These are phyloP conservation scores for Corythaixoides concolor DNA, from an alignment of 2,113 vertebrate species.

Conservation along the genomic window DNA sequence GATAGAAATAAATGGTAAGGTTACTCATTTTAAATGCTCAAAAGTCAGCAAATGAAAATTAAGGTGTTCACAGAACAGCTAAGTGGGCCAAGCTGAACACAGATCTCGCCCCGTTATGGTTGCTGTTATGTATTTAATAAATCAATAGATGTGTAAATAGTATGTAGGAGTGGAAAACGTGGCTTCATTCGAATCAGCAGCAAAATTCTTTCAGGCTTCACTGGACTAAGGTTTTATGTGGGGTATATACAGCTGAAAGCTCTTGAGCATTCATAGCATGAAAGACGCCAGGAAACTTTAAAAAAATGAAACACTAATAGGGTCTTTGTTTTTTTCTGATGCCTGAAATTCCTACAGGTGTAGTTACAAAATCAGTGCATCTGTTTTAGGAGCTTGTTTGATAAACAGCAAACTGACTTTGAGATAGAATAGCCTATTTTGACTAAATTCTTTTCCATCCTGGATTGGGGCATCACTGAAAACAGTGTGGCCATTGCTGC, in stretches of 20 bases:
- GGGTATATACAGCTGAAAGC: not conserved
- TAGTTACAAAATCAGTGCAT: not conserved
- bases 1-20: not conserved
- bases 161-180: not conserved
- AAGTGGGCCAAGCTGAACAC: not conserved
- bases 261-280: not conserved
- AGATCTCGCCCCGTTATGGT: not conserved
- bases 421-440: not conserved
- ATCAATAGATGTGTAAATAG: not conserved
- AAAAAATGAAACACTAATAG: not conserved
- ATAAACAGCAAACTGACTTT: not conserved
- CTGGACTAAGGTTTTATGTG: not conserved
- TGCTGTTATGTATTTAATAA: not conserved
- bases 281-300: not conserved
- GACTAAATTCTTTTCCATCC: not conserved
- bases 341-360: not conserved
- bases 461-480: not conserved
- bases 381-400: not conserved
- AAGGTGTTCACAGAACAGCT: not conserved
- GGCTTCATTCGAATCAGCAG: not conserved
- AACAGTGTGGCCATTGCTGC: not conserved
- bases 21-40: not conserved
- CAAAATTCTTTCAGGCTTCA: conserved; percentile 14
- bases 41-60: not conserved
- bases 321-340: not conserved